phyloP scores from a whole-genome alignment of 1,140 invertebrate species.

The Drosophila cardini region DNA sequence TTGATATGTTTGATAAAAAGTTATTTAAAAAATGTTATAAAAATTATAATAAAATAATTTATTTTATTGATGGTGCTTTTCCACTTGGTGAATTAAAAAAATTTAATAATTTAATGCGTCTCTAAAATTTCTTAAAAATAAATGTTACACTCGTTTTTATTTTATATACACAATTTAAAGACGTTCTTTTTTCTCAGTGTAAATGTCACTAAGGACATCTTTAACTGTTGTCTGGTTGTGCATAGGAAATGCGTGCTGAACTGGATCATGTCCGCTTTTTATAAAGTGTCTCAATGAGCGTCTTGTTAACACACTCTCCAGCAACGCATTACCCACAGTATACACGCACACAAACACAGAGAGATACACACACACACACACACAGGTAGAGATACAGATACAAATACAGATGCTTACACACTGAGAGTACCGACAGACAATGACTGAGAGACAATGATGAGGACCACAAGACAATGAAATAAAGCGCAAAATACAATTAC shows the following conservation, averaged over 20 bases:
- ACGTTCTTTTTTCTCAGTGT: not conserved
- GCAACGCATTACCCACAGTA: conserved; percentile 54
- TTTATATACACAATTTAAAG: too few relatives aligned
- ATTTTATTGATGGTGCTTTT: too few relatives aligned
- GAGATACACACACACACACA: conserved; percentile 32
- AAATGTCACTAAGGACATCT: not conserved
- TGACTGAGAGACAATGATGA: conserved; percentile 38
- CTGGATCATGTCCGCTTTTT: conserved; percentile 45
- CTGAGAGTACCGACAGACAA: not conserved
- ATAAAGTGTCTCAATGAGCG: conserved; percentile 76
- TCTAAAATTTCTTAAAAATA: too few relatives aligned
- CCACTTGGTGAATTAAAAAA: too few relatives aligned
- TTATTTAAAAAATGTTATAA: too few relatives aligned
- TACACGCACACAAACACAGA: conserved; percentile 2
- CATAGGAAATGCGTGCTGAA: conserved; percentile 13
- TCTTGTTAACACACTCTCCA: conserved; percentile 74
- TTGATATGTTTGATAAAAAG: too few relatives aligned
- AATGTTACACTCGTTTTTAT: too few relatives aligned
- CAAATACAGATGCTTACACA: conserved; percentile 8
- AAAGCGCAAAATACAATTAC: conserved; percentile 69
- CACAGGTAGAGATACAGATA: conserved; percentile 65
- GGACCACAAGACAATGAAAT: conserved; percentile 54
- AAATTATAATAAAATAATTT: too few relatives aligned
- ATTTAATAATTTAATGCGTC: too few relatives aligned
- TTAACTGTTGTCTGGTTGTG: not conserved